Conservation (phyloP, 2,888 invertebrate species). For the Pyralis farinalis region DNA sequence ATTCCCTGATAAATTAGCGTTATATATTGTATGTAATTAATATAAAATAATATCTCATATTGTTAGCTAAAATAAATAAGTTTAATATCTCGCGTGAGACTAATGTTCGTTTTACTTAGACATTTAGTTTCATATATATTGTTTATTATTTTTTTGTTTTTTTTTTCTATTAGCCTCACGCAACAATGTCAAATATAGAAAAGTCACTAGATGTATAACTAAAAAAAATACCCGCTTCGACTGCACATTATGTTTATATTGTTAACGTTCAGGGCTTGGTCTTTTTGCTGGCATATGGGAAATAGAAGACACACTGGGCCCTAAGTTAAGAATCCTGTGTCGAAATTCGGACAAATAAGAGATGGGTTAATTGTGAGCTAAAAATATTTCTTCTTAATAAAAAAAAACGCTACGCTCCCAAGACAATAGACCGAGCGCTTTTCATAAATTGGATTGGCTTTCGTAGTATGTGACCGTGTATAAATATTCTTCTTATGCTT, state of each 20-base stretch:
- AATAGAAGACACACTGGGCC: too few relatives aligned
- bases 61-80: conserved; percentile 63
- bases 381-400: too few relatives aligned
- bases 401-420: too few relatives aligned
- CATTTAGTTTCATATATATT: conserved; percentile 6
- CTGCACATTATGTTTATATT: conserved; percentile 43
- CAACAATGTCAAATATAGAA: conserved; percentile 36
- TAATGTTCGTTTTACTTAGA: conserved; percentile 41
- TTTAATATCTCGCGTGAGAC: conserved; percentile 44
- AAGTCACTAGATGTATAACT: conserved; percentile 47
- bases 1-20: conserved; percentile 61
- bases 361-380: too few relatives aligned
- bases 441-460: too few relatives aligned
- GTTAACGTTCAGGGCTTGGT: not conserved
- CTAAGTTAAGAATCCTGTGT: too few relatives aligned
- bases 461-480: too few relatives aligned
- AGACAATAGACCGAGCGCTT: too few relatives aligned
- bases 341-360: too few relatives aligned
- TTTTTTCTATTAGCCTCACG: conserved; percentile 33
- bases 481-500: too few relatives aligned
- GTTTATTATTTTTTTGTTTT: not conserved
- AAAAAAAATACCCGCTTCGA: conserved; percentile 37
- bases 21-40: conserved; percentile 40
- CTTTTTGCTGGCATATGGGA: not conserved
- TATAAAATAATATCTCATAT: conserved; percentile 65